Conservation (phyloP, 2,113 vertebrate species). For the Gallinago paraguaiae region DNA sequence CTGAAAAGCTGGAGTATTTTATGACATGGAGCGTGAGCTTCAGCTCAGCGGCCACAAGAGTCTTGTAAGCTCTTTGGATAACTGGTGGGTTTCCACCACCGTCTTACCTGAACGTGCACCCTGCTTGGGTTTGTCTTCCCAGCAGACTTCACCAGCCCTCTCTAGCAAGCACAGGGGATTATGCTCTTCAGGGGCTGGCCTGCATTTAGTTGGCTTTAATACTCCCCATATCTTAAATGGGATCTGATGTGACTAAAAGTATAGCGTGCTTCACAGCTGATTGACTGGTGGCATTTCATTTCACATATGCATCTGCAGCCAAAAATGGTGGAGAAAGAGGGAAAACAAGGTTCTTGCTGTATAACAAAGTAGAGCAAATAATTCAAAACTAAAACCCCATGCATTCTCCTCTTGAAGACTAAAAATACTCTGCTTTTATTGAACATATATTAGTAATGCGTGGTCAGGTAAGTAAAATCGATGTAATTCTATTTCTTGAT, state of each 20-base stretch:
- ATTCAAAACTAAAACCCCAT: neutral
- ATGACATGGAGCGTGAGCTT: neutral
- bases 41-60: neutral
- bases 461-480: neutral
- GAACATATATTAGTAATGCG: neutral
- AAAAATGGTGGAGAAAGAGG: neutral
- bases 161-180: neutral
- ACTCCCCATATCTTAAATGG: neutral
- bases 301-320: neutral
- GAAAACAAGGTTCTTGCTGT: neutral
- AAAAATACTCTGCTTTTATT: neutral
- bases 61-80: neutral
- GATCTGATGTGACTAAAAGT: neutral
- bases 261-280: neutral
- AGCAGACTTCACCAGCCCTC: neutral
- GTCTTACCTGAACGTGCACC: neutral
- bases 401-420: neutral
- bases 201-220: slow-evolving; percentile 14
- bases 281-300: neutral
- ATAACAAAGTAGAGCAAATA: neutral
- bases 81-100: neutral
- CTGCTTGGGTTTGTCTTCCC: neutral
- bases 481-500: neutral
- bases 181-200: neutral
- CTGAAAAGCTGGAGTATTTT: neutral